Percentiles rank a stretch among this genome's conserved stretches.
Evolutionary conservation across 2,888 invertebrate species (phyloP).

Genomic region (Poecilus cupreus): DNA sequence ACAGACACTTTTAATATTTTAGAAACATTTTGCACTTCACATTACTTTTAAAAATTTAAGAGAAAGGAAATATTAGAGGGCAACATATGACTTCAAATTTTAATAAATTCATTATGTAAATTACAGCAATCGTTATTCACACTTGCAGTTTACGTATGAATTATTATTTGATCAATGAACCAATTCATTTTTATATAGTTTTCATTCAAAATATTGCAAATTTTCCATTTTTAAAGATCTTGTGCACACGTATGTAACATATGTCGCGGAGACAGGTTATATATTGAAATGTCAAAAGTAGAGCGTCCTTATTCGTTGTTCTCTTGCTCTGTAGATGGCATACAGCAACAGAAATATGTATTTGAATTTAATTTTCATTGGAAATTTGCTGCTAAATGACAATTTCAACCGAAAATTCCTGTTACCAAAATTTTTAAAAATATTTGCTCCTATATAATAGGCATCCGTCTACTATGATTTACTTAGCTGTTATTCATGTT

Average conservation of each 20-base stretch:
- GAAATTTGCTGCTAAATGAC: background rate
- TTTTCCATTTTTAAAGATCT: background rate
- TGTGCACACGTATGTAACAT: slow-evolving; percentile 23
- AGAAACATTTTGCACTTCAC: background rate
- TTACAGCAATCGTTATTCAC: background rate
- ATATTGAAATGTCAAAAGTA: slow-evolving; percentile 39
- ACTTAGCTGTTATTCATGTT: too few relatives aligned
- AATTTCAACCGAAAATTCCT: background rate
- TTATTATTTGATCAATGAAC: background rate
- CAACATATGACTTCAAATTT: slow-evolving; percentile 15
- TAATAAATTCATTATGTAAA: slow-evolving; percentile 28
- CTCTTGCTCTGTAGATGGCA: slow-evolving; percentile 8
- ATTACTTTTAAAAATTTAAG: slow-evolving; percentile 8
- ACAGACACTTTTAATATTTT: slow-evolving; percentile 16
- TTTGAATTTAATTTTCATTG: background rate
- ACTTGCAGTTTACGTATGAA: background rate
- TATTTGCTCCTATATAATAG: too few relatives aligned
- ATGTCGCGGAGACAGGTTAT: slow-evolving; percentile 21
- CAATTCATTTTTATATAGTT: background rate
- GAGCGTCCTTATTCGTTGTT: slow-evolving; percentile 9
- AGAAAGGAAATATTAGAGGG: background rate
- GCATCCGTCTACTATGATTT: too few relatives aligned
- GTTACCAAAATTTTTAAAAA: background rate
- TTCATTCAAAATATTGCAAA: slow-evolving; percentile 14
- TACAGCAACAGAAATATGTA: background rate